Evolutionary conservation across 1,140 invertebrate species (phyloP).

Genomic region (Diorhabda elongata): DNA sequence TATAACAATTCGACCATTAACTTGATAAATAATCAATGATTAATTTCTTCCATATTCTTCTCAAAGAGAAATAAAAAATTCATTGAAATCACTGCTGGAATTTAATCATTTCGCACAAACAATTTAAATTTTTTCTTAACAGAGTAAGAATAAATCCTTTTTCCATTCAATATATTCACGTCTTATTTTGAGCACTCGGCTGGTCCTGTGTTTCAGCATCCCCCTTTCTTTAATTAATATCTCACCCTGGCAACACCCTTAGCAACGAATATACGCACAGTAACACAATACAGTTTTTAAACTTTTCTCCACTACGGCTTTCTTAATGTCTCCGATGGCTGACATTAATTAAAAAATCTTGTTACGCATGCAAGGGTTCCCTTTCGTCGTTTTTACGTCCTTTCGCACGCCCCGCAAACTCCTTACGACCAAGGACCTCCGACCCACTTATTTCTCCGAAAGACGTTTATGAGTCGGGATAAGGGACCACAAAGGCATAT

Average conservation of each 20-base stretch:
- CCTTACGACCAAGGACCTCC: neutral
- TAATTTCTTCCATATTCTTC: too few species aligned
- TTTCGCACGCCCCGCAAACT: neutral
- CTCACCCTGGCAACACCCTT: constrained; percentile 38
- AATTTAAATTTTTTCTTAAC: constrained; percentile 39
- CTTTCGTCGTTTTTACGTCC: neutral
- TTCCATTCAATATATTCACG: constrained; percentile 45
- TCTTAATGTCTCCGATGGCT: constrained; percentile 40
- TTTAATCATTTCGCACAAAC: constrained; percentile 37
- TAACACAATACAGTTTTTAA: constrained; percentile 45
- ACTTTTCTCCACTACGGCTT: constrained; percentile 33
- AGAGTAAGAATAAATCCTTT: constrained; percentile 42
- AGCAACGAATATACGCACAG: constrained; percentile 45
- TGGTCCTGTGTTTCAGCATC: constrained; percentile 41
- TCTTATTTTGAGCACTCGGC: constrained; percentile 44
- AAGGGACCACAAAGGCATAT: neutral
- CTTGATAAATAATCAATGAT: too few species aligned
- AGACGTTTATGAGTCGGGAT: neutral
- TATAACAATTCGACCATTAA: too few species aligned
- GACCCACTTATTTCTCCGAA: neutral
- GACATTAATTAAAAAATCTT: constrained; percentile 46
- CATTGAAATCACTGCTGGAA: neutral
- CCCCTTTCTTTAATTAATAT: constrained; percentile 45
- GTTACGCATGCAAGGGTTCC: constrained; percentile 37
- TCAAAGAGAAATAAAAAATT: neutral